Conservation (phyloP, 2,113 vertebrate species). For the Zosterops japonicus region DNA sequence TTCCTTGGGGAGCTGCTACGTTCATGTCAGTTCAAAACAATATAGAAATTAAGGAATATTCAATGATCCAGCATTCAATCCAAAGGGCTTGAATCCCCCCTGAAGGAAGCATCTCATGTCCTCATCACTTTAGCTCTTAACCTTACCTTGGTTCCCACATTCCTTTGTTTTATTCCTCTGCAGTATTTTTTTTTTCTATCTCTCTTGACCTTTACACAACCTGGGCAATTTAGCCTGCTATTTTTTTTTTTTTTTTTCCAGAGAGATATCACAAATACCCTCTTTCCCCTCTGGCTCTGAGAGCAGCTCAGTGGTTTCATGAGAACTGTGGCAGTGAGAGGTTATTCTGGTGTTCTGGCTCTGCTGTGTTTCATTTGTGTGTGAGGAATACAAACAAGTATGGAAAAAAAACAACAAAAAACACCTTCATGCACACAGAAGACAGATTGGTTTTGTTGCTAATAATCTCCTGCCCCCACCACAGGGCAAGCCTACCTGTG, state of each 20-base stretch:
- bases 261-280: background rate
- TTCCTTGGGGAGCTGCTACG: background rate
- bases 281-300: background rate
- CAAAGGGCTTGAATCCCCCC: background rate
- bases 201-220: background rate
- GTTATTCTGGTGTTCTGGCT: background rate
- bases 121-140: background rate
- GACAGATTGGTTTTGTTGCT: background rate
- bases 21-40: background rate
- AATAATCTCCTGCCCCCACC: background rate
- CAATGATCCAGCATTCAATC: background rate
- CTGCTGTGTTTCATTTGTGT: background rate
- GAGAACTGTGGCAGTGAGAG: background rate
- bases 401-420: fast-evolving
- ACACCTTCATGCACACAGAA: background rate
- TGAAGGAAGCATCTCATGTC: fast-evolving
- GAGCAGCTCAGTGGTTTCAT: background rate
- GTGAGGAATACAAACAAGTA: background rate
- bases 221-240: background rate
- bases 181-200: background rate
- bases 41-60: background rate
- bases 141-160: background rate
- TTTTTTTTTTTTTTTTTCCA: background rate
- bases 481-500: background rate
- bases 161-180: background rate